Conservation (phyloP, 2,797 vertebrate genomes). For the Epinephelus malabaricus region DNA sequence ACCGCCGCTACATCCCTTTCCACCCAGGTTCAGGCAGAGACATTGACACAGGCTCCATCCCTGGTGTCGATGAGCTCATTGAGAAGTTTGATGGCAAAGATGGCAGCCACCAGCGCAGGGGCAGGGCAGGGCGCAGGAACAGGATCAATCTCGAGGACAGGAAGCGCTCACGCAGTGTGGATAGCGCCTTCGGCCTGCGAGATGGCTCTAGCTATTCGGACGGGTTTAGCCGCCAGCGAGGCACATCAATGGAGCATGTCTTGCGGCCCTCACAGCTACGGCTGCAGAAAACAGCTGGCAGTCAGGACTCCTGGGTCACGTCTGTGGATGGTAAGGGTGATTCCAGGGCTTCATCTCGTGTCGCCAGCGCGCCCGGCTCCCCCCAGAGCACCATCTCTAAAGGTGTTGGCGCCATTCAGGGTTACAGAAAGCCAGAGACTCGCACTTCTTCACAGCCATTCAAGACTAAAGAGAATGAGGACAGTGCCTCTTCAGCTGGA, state of each 20-base stretch:
- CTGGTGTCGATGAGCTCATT: constrained; percentile 93
- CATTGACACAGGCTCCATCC: constrained; percentile 94
- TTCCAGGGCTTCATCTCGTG: constrained; percentile 55
- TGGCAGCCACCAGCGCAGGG: constrained; percentile 87
- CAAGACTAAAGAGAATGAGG: constrained; percentile 64
- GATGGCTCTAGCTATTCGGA: constrained; percentile 79
- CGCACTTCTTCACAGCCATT: constrained; percentile 65
- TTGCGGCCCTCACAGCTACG: constrained; percentile 90
- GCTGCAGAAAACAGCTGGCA: constrained; percentile 75
- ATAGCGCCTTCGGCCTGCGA: constrained; percentile 88
- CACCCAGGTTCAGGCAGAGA: constrained; percentile 94
- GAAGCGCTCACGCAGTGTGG: constrained; percentile 94
- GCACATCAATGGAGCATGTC: constrained; percentile 91
- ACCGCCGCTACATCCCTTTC: constrained; percentile 97
- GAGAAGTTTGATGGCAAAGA: constrained; percentile 93
- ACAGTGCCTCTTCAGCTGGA: constrained; percentile 46
- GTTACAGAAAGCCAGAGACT: constrained; percentile 70
- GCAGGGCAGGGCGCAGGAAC: constrained; percentile 90
- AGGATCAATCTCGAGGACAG: constrained; percentile 93
- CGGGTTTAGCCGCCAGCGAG: constrained; percentile 83
- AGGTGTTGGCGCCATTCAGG: constrained; percentile 62
- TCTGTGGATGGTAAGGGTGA: constrained; percentile 69
- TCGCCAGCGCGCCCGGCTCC: constrained; percentile 79
- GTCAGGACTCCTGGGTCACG: constrained; percentile 66
- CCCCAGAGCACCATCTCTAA: constrained; percentile 78